Percentiles rank a stretch among this genome's conserved stretches.
Conservation (phyloP, 2,888 invertebrate species). For the Dynastes maya region DNA sequence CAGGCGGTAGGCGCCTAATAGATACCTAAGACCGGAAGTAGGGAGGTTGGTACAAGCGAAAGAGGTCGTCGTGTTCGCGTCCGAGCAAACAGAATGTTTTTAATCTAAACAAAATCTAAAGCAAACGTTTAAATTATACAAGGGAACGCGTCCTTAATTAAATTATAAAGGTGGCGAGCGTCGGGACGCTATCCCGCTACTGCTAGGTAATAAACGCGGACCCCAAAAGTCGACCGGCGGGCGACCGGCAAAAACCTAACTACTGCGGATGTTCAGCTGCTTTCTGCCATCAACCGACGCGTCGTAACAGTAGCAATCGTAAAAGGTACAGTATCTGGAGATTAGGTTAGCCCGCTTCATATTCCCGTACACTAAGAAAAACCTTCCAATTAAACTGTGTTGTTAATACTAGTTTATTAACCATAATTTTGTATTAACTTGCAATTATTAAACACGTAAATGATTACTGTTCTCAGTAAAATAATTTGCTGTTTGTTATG, state of each 20-base stretch:
- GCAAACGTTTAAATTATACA: constrained; percentile 43
- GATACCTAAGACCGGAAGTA: constrained; percentile 5
- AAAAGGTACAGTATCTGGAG: too few relatives aligned
- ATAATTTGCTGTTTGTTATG: too few relatives aligned
- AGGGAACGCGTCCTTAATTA: constrained; percentile 35
- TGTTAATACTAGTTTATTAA: too few relatives aligned
- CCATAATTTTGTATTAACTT: too few relatives aligned
- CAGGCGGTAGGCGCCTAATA: background rate
- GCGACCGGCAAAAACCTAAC: constrained; percentile 34
- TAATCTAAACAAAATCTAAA: constrained; percentile 48
- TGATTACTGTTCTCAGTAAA: too few relatives aligned
- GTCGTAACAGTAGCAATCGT: constrained; percentile 25
- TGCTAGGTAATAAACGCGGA: constrained; percentile 27
- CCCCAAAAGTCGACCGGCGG: constrained; percentile 19
- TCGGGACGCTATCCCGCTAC: background rate
- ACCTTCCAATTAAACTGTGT: too few relatives aligned
- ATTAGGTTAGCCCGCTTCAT: too few relatives aligned
- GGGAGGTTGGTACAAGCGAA: background rate
- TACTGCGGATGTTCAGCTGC: constrained; percentile 28
- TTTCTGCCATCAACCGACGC: constrained; percentile 43
- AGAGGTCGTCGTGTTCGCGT: constrained; percentile 4
- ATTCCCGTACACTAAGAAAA: too few relatives aligned
- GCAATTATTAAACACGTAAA: too few relatives aligned
- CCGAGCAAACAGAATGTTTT: constrained; percentile 38
- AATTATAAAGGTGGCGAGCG: constrained; percentile 32